Conservation (phyloP, 2,888 invertebrate genomes). For the Scrobipalpa costella region DNA sequence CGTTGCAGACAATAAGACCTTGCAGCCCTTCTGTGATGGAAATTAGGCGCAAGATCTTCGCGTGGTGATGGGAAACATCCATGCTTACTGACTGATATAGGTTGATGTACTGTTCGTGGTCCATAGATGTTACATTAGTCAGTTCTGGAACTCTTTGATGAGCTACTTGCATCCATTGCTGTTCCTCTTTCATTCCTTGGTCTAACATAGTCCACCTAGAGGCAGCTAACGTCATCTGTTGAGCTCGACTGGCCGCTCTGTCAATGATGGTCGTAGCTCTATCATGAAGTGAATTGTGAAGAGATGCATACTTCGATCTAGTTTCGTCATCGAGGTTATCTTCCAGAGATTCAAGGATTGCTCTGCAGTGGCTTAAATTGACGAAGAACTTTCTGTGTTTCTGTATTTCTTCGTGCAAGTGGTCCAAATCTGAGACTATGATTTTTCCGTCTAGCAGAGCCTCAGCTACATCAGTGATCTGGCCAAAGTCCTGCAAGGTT, state of each 20-base stretch:
- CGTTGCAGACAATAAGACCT: conserved; percentile 87
- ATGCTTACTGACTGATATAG: conserved; percentile 89
- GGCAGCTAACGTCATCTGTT: conserved; percentile 91
- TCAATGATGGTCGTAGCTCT: conserved; percentile 89
- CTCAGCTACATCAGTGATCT: conserved; percentile 92
- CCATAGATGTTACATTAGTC: conserved; percentile 89
- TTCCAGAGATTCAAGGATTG: conserved; percentile 92
- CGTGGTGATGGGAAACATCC: conserved; percentile 90
- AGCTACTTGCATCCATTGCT: conserved; percentile 91
- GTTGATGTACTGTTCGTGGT: conserved; percentile 92
- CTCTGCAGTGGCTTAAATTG: conserved; percentile 92
- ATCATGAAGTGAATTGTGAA: conserved; percentile 89
- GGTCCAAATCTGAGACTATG: conserved; percentile 86
- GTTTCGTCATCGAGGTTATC: conserved; percentile 91
- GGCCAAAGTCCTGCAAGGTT: conserved; percentile 91
- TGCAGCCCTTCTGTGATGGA: conserved; percentile 87
- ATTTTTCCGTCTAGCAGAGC: conserved; percentile 89
- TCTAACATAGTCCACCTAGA: conserved; percentile 91
- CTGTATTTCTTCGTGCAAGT: conserved; percentile 94
- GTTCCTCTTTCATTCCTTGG: conserved; percentile 91
- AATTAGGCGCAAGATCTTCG: conserved; percentile 87
- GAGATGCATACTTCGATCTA: conserved; percentile 84
- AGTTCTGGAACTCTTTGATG: conserved; percentile 92
- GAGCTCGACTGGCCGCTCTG: conserved; percentile 89
- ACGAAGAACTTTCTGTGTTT: conserved; percentile 94